Percentiles rank a stretch among this genome's conserved stretches.
Conservation (phyloP, 2,797 vertebrate species). For the Tympanoctomys barrerae region DNA sequence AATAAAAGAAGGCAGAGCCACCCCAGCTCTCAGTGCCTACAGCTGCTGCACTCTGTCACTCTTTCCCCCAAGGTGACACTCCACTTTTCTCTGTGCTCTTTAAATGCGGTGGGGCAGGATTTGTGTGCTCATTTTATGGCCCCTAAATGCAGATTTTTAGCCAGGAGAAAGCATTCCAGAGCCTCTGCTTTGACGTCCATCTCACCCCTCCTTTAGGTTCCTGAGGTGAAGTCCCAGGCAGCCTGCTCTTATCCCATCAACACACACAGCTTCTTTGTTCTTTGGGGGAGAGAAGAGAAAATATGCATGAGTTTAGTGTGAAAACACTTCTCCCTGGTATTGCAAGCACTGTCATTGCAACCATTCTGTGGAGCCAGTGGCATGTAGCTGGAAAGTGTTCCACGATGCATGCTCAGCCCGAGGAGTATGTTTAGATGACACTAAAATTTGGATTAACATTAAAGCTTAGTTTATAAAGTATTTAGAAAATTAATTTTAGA, state of each 20-base stretch:
- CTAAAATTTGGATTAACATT: slow-evolving; percentile 20
- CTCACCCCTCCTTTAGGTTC: neutral
- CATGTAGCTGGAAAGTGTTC: neutral
- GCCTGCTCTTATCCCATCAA: neutral
- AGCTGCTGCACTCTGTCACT: rapidly evolving
- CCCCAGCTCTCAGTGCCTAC: neutral
- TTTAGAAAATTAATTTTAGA: neutral
- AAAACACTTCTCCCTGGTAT: neutral
- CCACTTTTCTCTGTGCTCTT: neutral
- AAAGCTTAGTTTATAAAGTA: slow-evolving; percentile 43
- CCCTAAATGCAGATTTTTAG: neutral
- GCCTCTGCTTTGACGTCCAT: neutral
- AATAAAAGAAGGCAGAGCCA: no score
- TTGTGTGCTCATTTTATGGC: neutral
- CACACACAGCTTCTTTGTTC: neutral
- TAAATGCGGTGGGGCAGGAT: neutral
- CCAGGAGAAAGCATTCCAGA: neutral
- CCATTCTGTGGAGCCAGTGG: neutral
- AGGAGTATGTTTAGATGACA: slow-evolving; percentile 32
- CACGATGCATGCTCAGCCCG: neutral
- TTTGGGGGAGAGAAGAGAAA: slow-evolving; percentile 7
- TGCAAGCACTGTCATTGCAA: neutral
- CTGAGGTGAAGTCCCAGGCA: neutral
- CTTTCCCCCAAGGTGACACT: neutral
- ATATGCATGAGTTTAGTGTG: neutral